Base-by-base conservation (phyloP, 2,113 vertebrate species). In the Hypanus sabinus region DNA sequence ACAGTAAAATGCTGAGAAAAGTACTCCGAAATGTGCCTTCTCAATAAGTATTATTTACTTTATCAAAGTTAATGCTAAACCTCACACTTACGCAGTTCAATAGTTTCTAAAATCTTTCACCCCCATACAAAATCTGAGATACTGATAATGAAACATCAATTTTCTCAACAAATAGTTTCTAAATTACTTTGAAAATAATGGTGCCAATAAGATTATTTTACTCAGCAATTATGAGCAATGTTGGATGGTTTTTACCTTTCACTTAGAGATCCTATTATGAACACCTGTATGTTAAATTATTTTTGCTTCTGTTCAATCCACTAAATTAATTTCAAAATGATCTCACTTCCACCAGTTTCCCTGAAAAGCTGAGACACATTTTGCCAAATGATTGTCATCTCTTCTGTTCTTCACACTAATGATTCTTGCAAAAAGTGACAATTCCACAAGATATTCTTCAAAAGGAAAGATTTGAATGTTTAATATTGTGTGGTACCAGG, bases 131-230 rank as follows among this genome's bases (percentile, higher is more conserved):
- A 93, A 55, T 36, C 33, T 46, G 91, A 73, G 24, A 93, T 73
- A 75, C 91, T 73, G 36, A 73, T 73, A 75, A 93, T 75, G 38
- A 38, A 73, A 75, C 91, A 93, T 55, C 90, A 93, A 73, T 93
- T 55, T 93, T 14, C 70, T 16, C 36, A 93, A 93, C 73, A 93
- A 46, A 93, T 73, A 73, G 22, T 71, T 27, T 93, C 91, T 22
- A 93, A 93, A 93, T 93, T 93, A 93, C 70, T 46, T 93, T 55
- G 71, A 75, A 36, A 75, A 73, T 73, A 93, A 73, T 22, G 12
- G 24, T 30, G 71, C 33, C 30, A 70, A 93, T 22, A 75, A 93
- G 70, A 75, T 73, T 93, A 93, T 73, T 55, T 93, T 73, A 71
- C 24, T 75, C 36, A 24, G 22, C 38, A 93, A 93, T 75, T 93